phyloP scores from a whole-genome alignment of 2,113 vertebrate species.

The Nettapus auritus region DNA sequence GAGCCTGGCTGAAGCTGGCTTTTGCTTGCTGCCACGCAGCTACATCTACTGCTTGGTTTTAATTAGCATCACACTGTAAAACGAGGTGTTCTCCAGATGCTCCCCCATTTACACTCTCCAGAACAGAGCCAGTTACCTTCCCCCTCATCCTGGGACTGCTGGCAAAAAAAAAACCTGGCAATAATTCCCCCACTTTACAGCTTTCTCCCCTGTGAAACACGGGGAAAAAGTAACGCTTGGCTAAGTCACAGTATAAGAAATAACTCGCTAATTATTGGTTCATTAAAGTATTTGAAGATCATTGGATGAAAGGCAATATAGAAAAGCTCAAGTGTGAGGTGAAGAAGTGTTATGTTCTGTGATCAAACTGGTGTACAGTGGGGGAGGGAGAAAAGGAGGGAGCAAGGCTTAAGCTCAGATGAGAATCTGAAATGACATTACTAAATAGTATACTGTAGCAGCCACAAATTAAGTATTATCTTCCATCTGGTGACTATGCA shows the following conservation, averaged over 20 bases:
- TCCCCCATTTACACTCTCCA: background rate
- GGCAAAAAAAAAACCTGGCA: background rate
- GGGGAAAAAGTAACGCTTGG: constrained; percentile 18
- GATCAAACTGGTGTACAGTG: background rate
- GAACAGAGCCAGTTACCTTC: constrained; percentile 26
- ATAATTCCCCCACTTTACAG: background rate
- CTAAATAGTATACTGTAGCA: constrained; percentile 66
- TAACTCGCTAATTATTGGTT: constrained; percentile 56
- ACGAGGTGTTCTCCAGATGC: constrained; percentile 32
- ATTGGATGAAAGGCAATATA: constrained; percentile 14
- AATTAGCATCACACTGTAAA: background rate
- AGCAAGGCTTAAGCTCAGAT: constrained; percentile 48
- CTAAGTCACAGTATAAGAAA: background rate
- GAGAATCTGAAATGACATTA: constrained; percentile 69
- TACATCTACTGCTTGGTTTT: background rate
- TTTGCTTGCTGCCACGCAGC: rapidly evolving
- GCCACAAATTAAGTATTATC: constrained; percentile 74
- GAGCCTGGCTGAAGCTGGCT: background rate
- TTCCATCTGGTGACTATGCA: constrained; percentile 76
- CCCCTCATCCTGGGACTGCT: background rate
- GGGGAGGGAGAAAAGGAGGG: constrained; percentile 10
- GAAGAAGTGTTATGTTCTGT: background rate
- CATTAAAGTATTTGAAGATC: constrained; percentile 37
- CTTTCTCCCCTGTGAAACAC: background rate
- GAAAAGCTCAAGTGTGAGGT: constrained; percentile 14